A percentile compares a stretch with the other conserved stretches of the same genome.
Conservation (phyloP, 2,113 vertebrate genomes). For the Gymnocephalus cernua region DNA sequence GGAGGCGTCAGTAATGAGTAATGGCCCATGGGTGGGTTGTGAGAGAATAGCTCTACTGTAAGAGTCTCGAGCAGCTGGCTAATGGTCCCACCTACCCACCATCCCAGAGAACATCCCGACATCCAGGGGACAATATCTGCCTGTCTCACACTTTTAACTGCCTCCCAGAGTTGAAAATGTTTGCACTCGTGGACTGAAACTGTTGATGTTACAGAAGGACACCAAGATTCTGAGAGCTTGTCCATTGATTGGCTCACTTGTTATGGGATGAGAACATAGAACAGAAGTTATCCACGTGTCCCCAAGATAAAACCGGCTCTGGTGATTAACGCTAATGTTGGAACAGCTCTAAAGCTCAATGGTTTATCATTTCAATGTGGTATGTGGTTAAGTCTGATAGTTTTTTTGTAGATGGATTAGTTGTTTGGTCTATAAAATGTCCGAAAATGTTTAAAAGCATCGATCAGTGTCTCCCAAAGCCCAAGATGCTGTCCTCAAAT, state of each 20-base stretch:
- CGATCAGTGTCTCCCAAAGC: no score
- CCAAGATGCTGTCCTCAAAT: no score
- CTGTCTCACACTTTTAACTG: constrained; percentile 46
- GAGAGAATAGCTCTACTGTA: constrained; percentile 79
- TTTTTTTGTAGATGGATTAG: not conserved
- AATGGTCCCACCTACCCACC: constrained; percentile 68
- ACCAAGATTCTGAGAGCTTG: not conserved
- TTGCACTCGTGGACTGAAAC: constrained; percentile 4
- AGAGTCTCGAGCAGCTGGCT: constrained; percentile 66
- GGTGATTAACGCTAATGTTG: not conserved
- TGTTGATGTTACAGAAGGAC: not conserved
- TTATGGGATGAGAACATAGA: not conserved
- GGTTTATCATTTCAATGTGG: not conserved
- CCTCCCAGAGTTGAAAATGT: constrained; percentile 10
- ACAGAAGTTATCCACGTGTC: not conserved
- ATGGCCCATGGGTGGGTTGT: constrained; percentile 70
- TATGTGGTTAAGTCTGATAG: not conserved
- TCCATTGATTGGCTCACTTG: not conserved
- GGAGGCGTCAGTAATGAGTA: constrained; percentile 72
- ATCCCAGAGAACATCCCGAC: constrained; percentile 52
- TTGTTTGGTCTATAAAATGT: no score
- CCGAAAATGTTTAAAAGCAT: no score
- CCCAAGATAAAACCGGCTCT: not conserved
- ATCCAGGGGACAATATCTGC: constrained; percentile 60
- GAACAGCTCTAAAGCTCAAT: not conserved